phyloP scores from a whole-genome alignment of 2,113 vertebrate genomes.

The Campylomormyrus numenius region DNA sequence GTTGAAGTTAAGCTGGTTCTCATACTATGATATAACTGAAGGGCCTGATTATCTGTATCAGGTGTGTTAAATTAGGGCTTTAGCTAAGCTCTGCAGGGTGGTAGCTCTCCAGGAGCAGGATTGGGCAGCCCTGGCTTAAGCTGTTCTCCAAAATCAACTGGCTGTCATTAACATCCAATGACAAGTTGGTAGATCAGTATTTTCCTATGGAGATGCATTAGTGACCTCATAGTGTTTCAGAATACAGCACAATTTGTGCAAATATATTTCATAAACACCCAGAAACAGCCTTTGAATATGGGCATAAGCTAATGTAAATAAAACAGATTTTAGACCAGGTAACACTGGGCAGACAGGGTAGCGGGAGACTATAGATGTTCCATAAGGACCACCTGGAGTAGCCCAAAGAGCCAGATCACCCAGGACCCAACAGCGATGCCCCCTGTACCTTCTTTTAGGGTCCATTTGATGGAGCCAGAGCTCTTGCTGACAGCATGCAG shows the following conservation, averaged over 20 bases:
- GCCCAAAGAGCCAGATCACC: constrained; percentile 5
- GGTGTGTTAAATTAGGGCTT: too few relatives aligned
- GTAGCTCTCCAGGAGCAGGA: too few relatives aligned
- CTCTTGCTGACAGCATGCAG: constrained; percentile 93
- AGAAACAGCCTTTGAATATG: neutral
- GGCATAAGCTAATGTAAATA: neutral
- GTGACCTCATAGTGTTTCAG: neutral
- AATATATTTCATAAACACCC: neutral
- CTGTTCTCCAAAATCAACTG: neutral
- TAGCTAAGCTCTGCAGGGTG: too few relatives aligned
- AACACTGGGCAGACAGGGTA: neutral
- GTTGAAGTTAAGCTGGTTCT: too few relatives aligned
- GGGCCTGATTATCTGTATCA: too few relatives aligned
- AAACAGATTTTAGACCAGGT: neutral
- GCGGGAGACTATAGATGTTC: neutral
- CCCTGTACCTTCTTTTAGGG: constrained; percentile 89
- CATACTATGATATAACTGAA: too few relatives aligned
- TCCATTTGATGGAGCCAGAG: constrained; percentile 93
- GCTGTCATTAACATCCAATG: neutral
- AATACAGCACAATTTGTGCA: neutral
- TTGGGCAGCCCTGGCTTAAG: neutral
- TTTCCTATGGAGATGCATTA: neutral
- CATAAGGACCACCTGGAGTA: neutral
- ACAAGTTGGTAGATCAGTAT: neutral
- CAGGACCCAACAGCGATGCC: neutral